Evolutionary conservation across 2,797 vertebrate genomes (phyloP).

Genomic region (Pseudochromis fuscus): DNA sequence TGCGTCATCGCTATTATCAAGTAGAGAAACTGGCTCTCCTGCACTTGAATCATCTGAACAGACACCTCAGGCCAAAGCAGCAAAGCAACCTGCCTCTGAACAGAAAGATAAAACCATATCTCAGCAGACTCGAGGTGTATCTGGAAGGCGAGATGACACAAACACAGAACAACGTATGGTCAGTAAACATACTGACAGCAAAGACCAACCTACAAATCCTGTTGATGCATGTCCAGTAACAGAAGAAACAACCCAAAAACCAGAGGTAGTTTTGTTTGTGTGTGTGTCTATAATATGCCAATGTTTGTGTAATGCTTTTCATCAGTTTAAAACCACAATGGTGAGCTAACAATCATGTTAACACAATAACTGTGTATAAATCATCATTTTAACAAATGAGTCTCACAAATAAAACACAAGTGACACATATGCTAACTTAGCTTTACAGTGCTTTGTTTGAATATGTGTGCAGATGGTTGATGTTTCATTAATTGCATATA

Average conservation of each 20-base stretch:
- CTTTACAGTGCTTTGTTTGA: background rate
- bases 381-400: background rate
- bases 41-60: background rate
- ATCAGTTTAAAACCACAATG: background rate
- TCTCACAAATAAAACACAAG: background rate
- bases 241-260: background rate
- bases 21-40: background rate
- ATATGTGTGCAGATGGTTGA: background rate
- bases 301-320: background rate
- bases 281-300: too few species aligned
- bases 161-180: background rate
- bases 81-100: background rate
- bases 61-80: background rate
- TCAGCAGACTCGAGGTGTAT: background rate
- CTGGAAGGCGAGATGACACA: background rate
- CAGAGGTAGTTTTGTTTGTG: conserved; percentile 40
- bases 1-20: background rate
- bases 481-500: background rate
- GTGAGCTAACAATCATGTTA: too few species aligned
- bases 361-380: background rate
- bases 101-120: fast-evolving
- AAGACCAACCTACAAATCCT: background rate
- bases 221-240: background rate
- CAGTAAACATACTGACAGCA: background rate
- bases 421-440: background rate